These are phyloP conservation scores for Lypha dubia DNA, from an alignment of 2,888 invertebrate species.

Conservation along the genomic window DNA sequence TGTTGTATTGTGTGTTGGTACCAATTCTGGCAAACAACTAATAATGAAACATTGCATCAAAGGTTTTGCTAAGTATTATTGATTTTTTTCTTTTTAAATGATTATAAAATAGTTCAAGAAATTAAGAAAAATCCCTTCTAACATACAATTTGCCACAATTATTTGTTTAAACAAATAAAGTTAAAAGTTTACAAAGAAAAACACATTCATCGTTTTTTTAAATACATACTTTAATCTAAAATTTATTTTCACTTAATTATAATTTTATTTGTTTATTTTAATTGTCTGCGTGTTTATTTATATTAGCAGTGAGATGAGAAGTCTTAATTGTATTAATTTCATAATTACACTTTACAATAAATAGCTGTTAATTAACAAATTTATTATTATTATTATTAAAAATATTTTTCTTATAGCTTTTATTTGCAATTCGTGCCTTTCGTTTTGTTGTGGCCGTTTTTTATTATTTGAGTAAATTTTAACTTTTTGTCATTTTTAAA, in stretches of 20 bases:
- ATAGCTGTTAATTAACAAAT: conserved; percentile 39
- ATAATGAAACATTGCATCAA: conserved; percentile 35
- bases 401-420: conserved; percentile 10
- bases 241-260: conserved; percentile 26
- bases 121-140: neutral
- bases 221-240: conserved; percentile 13
- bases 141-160: conserved; percentile 12
- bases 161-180: conserved; percentile 21
- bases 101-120: neutral
- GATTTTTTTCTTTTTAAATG: conserved; percentile 35
- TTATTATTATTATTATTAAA: conserved; percentile 18
- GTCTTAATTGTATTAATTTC: conserved; percentile 13
- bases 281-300: conserved; percentile 5
- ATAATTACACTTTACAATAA: conserved; percentile 38
- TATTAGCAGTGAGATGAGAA: conserved; percentile 16
- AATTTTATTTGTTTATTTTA: conserved; percentile 32
- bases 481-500: conserved; percentile 21
- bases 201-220: conserved; percentile 18
- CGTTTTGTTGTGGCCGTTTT: neutral
- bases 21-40: conserved; percentile 7
- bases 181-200: neutral
- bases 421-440: conserved; percentile 8
- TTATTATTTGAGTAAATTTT: neutral
- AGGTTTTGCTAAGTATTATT: conserved; percentile 42
- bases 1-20: conserved; percentile 3